Base-by-base conservation (phyloP, 2,113 vertebrate genomes). In the Dasyprocta punctata region DNA sequence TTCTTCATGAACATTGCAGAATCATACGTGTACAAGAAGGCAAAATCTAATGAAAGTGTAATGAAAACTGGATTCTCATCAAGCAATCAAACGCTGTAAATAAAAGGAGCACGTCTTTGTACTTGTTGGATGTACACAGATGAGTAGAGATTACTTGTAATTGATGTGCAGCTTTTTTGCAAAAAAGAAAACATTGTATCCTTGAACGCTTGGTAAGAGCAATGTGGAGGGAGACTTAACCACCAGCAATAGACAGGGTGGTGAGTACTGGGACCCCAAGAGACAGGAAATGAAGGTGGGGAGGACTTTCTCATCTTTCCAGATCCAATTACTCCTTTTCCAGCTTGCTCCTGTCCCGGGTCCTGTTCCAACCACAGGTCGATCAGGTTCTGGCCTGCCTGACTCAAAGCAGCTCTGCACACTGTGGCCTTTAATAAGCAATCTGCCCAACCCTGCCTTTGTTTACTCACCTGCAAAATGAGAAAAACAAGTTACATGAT, bases 241-340 rank as follows among this genome's bases (percentile, higher is more conserved):
- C 49, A 17, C 24, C 1, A 24, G 44, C 3, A 1, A 8, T 0
- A 2, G 2, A 9, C 3, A 88, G 20, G 26, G 1, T 56, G 33
- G 38, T 1, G 33, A 90, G 52, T 6, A 38, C 49, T 0, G 56
- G 14, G 60, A 5, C 24, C 86, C 33, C 8, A 22, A 44, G 60
- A 49, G 22, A 36, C 9, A 49, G 47, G 0, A 12, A 30, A 77
- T 14, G 7, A 75, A 20, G 19, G 44, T 12, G 3, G 33, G 5
- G 26, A 10, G 3, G 47, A 2, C 20, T 65, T 73, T 56, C n/a
- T 71, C 17, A 17, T 61, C 44, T 71, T n/a, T 61, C 52, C 30
- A 56, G 38, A 7, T 30, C 67, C 30, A 26, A 54, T 47, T n/a
- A 30, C 17, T 84, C 52, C 82, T 78, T 33, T 69, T 26, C 11